phyloP scores from a whole-genome alignment of 2,113 vertebrate species.

The pig (Sus scrofa) region DNA sequence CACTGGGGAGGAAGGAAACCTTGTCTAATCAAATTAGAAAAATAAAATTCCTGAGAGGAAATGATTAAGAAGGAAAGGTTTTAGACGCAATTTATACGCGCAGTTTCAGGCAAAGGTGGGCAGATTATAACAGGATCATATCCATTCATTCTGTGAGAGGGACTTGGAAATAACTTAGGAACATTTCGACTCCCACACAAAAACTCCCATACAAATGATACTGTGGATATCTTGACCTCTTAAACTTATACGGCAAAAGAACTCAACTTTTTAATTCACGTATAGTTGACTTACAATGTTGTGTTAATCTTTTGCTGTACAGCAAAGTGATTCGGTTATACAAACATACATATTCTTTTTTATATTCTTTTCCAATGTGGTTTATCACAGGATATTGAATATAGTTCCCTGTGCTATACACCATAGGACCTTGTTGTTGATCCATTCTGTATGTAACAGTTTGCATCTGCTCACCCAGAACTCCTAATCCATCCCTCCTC shows the following conservation, averaged over 20 bases:
- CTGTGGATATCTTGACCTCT: background rate
- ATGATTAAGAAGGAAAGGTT: background rate
- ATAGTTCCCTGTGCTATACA: too few relatives aligned
- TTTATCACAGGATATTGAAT: too few relatives aligned
- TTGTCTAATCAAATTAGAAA: constrained; percentile 52
- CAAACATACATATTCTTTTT: too few relatives aligned
- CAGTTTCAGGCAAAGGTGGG: background rate
- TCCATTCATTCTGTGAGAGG: background rate
- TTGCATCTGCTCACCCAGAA: too few relatives aligned
- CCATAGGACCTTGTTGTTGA: too few relatives aligned
- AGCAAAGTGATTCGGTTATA: too few relatives aligned
- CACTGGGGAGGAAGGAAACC: background rate
- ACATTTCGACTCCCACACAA: background rate
- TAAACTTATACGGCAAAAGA: constrained; percentile 18
- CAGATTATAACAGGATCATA: background rate
- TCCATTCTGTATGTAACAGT: too few relatives aligned
- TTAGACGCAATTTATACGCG: background rate
- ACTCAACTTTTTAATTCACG: background rate
- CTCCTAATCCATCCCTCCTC: too few relatives aligned
- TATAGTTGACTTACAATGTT: too few relatives aligned
- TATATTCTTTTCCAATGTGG: too few relatives aligned
- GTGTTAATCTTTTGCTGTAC: too few relatives aligned
- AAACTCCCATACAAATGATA: background rate
- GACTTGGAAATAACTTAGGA: constrained; percentile 20
- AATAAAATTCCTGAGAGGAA: constrained; percentile 3